Base-by-base conservation (phyloP, 2,113 vertebrate species). In the Pseudonaja textilis region DNA sequence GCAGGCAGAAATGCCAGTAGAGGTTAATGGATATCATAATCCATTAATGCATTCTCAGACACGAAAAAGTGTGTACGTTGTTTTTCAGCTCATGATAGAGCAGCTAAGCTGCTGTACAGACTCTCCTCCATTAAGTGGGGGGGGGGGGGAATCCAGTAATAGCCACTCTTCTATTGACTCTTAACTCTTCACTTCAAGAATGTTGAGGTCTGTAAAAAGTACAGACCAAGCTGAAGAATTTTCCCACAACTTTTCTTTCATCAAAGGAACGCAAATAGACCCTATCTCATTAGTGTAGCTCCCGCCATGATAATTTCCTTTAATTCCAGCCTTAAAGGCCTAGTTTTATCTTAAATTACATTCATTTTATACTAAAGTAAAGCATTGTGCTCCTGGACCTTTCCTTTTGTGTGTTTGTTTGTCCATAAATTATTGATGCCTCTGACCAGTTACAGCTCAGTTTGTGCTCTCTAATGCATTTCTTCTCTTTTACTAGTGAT, bases 301-400 rank as follows among this genome's bases (percentile, higher is more conserved):
- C 86, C 90, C 57, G 86, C 86, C 81, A 85, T n/a, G 89, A 90
- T 87, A 93, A 87, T 89, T 93, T 85, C 89, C 47, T 25, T 87
- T 88, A 93, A 91, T 91, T 81, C 86, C 50, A 88, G 85, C 61
- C 86, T 93, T 81, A 88, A 18, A 85, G 22, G 54, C 57, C 61
- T 64, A 42, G 50, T 29, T 34, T 57, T 89, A 91, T 89, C 61
- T 57, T 39, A 81, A 64, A 87, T 74, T 34, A 85, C 16, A 29
- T 90, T 87, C 39, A 54, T 86, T 10, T 57, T 91, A 85, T 88
- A 81, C 85, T 26, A 45, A 64, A 56, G 47, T 57, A 69, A 56
- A 42, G 42, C 42, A 26, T 55, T 29, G 29, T 57, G 29, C 23
- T 47, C 11, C 11, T 25, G 50, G 29, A 89, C 22, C 18, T 42